Base-by-base conservation (phyloP, 2,113 vertebrate species). In the Thryonomys swinderianus region DNA sequence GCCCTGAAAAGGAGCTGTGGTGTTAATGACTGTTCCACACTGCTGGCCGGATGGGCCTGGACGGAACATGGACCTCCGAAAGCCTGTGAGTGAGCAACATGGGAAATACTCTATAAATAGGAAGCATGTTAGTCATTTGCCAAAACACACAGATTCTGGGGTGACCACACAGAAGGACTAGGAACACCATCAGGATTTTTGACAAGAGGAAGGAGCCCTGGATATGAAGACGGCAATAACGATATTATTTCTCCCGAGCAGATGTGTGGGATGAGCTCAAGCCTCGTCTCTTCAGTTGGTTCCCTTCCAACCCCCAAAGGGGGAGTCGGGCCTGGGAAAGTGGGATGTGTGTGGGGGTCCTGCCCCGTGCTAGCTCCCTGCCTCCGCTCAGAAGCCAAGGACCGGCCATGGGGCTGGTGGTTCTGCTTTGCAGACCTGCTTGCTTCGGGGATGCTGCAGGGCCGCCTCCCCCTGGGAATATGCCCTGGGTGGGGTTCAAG, bases 71-170 rank as follows among this genome's bases (percentile, higher is more conserved):
- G 93, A 81, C 76, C 83, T 53, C 69, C 92, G 88, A 90, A 93
- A 71, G 53, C 20, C 85, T 53, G 0, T 27, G 53, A 91, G 85
- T 87, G 90, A 93, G 62, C 78, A 95, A 91, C 83, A 95, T 30
- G 82, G 92, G 93, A 93, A 96, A 69, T 17, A 71, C 84, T 59
- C 93, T 94, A 93, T 96, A 96, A 97, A 97, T 95, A 96, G 97
- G 69, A 93, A 86, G 81, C 40, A 30, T 79, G 94, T 76, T 69
- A n/a, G 51, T 53, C 93, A 92, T 91, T 71, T 57, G 95, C 96
- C 96, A 97, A 97, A 93, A 90, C 80, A 94, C 69, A 96, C 90
- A 94, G 91, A 94, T 67, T 95, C 90, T 59, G 53, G 83, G 66
- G 87, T 91, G 96, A 94, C 95, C 96, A 95, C 96, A 97, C 97